Evolutionary conservation across 2,797 vertebrate genomes (phyloP), one percentile per base, ranked within the genome.

Genomic region (Thaleichthys pacificus): DNA sequence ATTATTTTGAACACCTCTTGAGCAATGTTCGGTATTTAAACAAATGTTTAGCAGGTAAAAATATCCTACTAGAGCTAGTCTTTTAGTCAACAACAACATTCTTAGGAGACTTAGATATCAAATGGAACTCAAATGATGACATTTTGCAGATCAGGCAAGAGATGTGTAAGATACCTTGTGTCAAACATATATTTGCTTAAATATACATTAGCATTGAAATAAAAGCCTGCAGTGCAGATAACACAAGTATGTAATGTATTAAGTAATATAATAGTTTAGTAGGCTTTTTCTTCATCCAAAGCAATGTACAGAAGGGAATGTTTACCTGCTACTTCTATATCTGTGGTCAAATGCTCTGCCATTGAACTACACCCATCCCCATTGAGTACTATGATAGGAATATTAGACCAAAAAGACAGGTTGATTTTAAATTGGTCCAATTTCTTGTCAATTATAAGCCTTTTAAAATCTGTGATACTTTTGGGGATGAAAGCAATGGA

Each of bases 401-500:
- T 11, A 12, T 22, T 24, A 65, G 32, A 30, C 62, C 70, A 30
- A 5, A 49, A 64, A 57, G 15, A 64, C 61, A 7, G 3, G 32
- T 58, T 19, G 24, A 57, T 61, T 71, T 62, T 65, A 22, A 51
- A 54, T 64, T 9, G 22, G 12, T 58, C 32, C 51, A 35, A 58
- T 72, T n/a, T 60, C 51, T 19, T 35, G 63, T 64, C 54, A 24
- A 54, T 64, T 28, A 71, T 35, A 64, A 56, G 8, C 21, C 70
- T 21, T n/a, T 65, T 42, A 60, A 42, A 9, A 57, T 22, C 66
- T 2, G 6, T 56, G 38, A 21, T 15, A 26, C 35, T 68, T 38
- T 73, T 22, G 68, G 38, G 30, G 9, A 26, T 19, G 9, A 42
- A 77, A 57, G 65, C 38, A 35, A 69, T 65, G 70, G 69, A 63